Base-by-base conservation (phyloP, 2,888 invertebrate species). In the Adelognathus sp. region DNA sequence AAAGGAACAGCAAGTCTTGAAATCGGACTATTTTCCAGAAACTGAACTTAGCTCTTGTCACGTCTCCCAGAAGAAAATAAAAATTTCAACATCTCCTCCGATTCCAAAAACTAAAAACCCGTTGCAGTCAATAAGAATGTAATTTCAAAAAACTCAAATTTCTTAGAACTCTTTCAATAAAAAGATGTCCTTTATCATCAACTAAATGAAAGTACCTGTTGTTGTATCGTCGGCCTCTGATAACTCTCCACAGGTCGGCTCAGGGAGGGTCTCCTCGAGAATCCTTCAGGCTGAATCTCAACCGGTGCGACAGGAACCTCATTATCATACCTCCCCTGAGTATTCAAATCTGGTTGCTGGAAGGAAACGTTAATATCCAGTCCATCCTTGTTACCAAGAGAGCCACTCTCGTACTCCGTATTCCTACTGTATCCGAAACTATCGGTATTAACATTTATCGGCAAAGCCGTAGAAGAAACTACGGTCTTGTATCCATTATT, bases 401-500 rank as follows among this genome's bases (percentile, higher is more conserved):
- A 76, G 61, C 70, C 76, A 58, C 74, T 79, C 2, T 75, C 79
- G n/a, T 81, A 56, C n/a, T 46, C 52, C 31, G 76, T 76, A 6
- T 66, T 76, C 39, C 74, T 50, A 21, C 54, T 76, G 41, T 83
- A 80, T 4, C 52, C 71, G 33, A 81, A 83, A 14, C 64, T 33
- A 16, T 76, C 73, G 29, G 79, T 75, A 1, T 63, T 80, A 2
- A 80, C 41, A 0, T 82, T 82, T 0, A 82, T 77, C 31, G 88
- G 86, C 18, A 84, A 72, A 3, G 81, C 46, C 0, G 86, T 87
- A 0, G 89, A 70, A 2, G 87, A 86, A 1, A 86, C 73, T 0
- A 88, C 72, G 36, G 86, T 88, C 33, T 85, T 86, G 70, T 86
- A 89, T 16, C 84, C 85, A 56, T 72, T 85, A 31, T 86, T 84